phyloP scores from a whole-genome alignment of 2,113 vertebrate genomes.

The Gadus macrocephalus region DNA sequence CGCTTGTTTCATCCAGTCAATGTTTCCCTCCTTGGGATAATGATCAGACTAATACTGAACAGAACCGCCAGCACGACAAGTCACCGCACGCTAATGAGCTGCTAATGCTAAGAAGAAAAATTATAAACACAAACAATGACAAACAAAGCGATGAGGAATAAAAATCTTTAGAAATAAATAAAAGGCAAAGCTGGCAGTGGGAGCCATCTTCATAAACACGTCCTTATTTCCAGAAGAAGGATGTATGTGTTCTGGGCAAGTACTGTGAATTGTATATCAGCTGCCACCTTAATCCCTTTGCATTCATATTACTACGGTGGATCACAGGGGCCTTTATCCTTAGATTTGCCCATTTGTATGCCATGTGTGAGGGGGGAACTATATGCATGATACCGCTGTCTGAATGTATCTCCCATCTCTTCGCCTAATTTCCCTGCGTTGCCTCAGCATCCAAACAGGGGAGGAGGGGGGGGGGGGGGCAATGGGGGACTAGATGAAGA shows the following conservation, averaged over 20 bases:
- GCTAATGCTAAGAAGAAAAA: conserved; percentile 8
- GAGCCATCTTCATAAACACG: conserved; percentile 57
- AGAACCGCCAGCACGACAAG: conserved; percentile 61
- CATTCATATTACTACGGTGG: conserved; percentile 86
- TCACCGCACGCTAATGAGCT: conserved; percentile 52
- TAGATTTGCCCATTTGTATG: conserved; percentile 88
- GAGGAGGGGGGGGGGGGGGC: too few relatives aligned
- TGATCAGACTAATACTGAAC: conserved; percentile 68
- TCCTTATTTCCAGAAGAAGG: conserved; percentile 52
- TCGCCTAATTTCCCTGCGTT: conserved; percentile 80
- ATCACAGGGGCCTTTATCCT: conserved; percentile 81
- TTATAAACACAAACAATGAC: not conserved
- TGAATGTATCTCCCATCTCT: conserved; percentile 87
- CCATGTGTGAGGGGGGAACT: conserved; percentile 81
- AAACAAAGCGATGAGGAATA: not conserved
- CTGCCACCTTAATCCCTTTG: conserved; percentile 89
- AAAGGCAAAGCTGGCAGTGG: not conserved
- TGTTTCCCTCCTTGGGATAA: conserved; percentile 57
- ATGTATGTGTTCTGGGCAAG: conserved; percentile 47
- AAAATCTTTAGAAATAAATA: not conserved
- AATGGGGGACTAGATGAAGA: conserved; percentile 77
- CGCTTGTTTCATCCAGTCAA: conserved; percentile 64
- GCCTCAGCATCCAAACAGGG: conserved; percentile 73
- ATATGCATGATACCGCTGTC: conserved; percentile 83
- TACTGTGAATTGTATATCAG: conserved; percentile 86